Conservation (phyloP, 2,113 vertebrate genomes). For the Emydocephalus ijimae region DNA sequence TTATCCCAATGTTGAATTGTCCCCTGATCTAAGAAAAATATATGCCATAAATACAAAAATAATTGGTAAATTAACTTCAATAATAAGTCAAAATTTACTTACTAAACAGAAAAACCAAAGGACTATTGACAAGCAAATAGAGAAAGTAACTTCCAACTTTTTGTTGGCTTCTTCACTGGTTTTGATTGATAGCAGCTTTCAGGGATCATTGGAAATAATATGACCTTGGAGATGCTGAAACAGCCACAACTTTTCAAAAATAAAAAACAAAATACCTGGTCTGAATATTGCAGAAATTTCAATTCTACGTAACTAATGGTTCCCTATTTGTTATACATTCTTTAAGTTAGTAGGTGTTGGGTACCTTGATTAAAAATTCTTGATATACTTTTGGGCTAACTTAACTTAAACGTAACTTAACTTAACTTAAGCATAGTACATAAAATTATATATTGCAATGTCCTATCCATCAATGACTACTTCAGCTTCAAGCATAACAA, state of each 20-base stretch:
- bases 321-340: background rate
- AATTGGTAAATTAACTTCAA: background rate
- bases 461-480: no score
- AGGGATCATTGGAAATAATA: background rate
- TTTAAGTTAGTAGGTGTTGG: background rate
- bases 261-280: background rate
- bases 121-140: background rate
- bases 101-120: background rate
- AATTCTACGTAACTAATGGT: background rate
- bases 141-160: background rate
- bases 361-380: background rate
- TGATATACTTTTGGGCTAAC: background rate
- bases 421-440: no score
- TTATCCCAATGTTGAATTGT: background rate
- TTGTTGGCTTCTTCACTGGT: background rate
- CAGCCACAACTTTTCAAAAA: background rate
- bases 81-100: background rate
- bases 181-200: background rate
- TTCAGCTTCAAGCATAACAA: no score
- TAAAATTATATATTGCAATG: no score
- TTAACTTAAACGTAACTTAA: no score
- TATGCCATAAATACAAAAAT: background rate
- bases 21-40: background rate
- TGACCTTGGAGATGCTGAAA: background rate
- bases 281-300: background rate